Base-by-base conservation (phyloP, 2,888 invertebrate species). In the Drosophila paracracens region DNA sequence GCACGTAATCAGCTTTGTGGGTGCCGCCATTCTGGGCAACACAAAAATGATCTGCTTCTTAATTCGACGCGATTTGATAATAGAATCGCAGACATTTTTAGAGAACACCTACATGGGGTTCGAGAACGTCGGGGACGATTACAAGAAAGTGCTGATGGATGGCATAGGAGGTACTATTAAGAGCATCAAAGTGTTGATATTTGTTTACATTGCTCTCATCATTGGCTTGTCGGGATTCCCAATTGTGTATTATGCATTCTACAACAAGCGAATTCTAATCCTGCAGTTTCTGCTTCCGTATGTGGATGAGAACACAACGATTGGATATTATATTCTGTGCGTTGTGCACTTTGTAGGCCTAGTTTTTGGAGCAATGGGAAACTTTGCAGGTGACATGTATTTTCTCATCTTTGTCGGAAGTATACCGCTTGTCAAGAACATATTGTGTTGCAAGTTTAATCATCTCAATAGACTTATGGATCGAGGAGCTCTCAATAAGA, bases 241-340 rank as follows among this genome's bases (percentile, higher is more conserved):
- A 3, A 0, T 60, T 1, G n/a, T 46, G 10, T 70, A 70, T 29
- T 64, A 48, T 57, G 40, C 64, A 3, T 21, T 74, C 2, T 74
- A 71, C 40, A 57, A 72, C 4, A 36, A 80, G 16, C 80, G 65
- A 54, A 59, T 78, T 4, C 36, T 79, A 16, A 66, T 85, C 0
- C 62, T 85, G 80, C 74, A 80, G 21, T 82, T 87, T 56, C 31
- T 76, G 2, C 18, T 87, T 16, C 86, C 85, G 2, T 79, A 78
- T 7, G 4, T 85, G 5, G 75, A 83, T 58, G 66, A 72, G 0
- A 16, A 11, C 10, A 67, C 70, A 10, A 21, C 64, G 6, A 0
- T 1, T 16, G 83, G 82, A 4, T 76, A 67, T 36, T 35, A 50
- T 2, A 7, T 77, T 0, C 70, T 76, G 1, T 50, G 18, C 10